phyloP scores from a whole-genome alignment of 1,140 invertebrate species.

The Goniozus legneri region DNA sequence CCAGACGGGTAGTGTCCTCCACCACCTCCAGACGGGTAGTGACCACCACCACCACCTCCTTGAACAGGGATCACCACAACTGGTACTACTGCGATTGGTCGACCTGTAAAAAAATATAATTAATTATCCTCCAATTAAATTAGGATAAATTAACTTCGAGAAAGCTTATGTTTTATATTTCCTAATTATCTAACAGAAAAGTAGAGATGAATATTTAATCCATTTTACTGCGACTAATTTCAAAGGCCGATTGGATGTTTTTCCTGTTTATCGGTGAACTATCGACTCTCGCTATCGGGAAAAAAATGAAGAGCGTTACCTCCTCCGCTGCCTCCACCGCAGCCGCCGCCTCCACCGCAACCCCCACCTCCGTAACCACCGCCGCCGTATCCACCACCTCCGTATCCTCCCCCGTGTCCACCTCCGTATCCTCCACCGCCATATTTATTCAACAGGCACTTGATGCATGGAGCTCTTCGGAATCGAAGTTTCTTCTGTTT shows the following conservation, averaged over 20 bases:
- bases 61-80: slow-evolving; percentile 24
- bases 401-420: slow-evolving; percentile 13
- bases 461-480: slow-evolving; percentile 32
- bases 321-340: background rate
- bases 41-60: slow-evolving; percentile 6
- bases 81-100: slow-evolving; percentile 14
- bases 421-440: slow-evolving; percentile 2
- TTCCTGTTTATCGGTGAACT: too few relatives aligned
- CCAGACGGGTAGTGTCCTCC: too few relatives aligned
- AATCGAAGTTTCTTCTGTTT: slow-evolving; percentile 32
- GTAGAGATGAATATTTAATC: too few relatives aligned
- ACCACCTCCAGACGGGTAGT: background rate
- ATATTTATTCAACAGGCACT: slow-evolving; percentile 21
- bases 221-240: too few relatives aligned
- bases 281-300: too few relatives aligned
- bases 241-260: too few relatives aligned
- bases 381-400: slow-evolving; percentile 11
- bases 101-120: slow-evolving; percentile 18
- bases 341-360: slow-evolving; percentile 3
- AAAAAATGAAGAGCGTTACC: too few relatives aligned
- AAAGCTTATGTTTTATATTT: too few relatives aligned
- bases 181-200: too few relatives aligned
- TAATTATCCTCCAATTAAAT: too few relatives aligned
- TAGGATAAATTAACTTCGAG: too few relatives aligned
- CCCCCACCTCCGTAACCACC: slow-evolving; percentile 14